Percentiles rank a stretch among this genome's conserved stretches.
phyloP scores from a whole-genome alignment of 2,113 vertebrate genomes.

The Furnarius figulus region DNA sequence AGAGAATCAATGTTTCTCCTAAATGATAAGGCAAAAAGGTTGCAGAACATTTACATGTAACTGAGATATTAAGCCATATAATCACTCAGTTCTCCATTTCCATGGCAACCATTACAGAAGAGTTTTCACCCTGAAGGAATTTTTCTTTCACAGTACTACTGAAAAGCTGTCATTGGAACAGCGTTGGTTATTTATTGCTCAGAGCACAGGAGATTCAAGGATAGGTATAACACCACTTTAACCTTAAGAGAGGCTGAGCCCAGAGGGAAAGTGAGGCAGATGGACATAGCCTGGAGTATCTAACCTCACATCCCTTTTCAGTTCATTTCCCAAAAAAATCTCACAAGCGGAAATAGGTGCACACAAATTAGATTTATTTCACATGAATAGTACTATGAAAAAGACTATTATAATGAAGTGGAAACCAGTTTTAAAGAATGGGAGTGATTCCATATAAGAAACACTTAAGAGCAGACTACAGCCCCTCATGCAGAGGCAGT shows the following conservation, averaged over 20 bases:
- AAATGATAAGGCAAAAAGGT: background rate
- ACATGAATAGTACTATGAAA: background rate
- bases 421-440: background rate
- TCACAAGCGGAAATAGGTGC: background rate
- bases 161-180: background rate
- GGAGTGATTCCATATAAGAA: background rate
- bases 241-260: background rate
- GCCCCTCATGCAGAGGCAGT: background rate
- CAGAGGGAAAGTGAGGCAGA: background rate
- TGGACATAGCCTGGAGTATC: background rate
- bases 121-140: slow-evolving; percentile 6
- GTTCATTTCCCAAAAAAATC: background rate
- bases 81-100: slow-evolving; percentile 6
- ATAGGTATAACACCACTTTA: background rate
- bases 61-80: slow-evolving; percentile 5
- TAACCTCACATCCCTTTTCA: background rate
- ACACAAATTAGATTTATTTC: background rate
- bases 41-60: slow-evolving; percentile 1
- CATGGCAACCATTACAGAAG: slow-evolving; percentile 17
- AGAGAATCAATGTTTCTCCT: background rate
- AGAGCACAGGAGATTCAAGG: background rate
- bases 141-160: background rate
- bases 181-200: background rate
- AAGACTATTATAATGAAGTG: background rate
- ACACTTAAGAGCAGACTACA: fast-evolving